Evolutionary conservation across 2,113 vertebrate species (phyloP).

Genomic region (Equus przewalskii): DNA sequence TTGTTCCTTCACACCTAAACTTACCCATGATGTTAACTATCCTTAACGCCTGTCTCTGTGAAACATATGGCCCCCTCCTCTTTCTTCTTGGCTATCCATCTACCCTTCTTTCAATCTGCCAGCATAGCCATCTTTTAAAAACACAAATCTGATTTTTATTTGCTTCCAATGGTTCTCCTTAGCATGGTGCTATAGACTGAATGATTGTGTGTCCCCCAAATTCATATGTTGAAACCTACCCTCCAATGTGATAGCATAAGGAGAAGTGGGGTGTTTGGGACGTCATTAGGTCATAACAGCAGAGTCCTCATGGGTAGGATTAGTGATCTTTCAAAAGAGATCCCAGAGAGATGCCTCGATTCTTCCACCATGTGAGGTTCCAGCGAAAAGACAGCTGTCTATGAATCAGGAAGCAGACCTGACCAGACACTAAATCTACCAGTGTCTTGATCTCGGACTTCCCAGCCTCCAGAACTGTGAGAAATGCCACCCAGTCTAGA

Average conservation of each 20-base stretch:
- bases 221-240: background rate
- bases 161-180: background rate
- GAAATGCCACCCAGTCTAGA: background rate
- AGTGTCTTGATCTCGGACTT: background rate
- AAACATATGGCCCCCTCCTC: background rate
- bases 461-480: background rate
- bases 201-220: background rate
- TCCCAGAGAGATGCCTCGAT: background rate
- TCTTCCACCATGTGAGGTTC: background rate
- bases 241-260: background rate
- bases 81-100: background rate
- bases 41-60: background rate
- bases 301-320: background rate
- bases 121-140: background rate
- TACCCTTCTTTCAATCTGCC: background rate
- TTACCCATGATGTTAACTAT: background rate
- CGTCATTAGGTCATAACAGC: background rate
- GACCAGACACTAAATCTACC: background rate
- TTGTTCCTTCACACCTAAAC: background rate
- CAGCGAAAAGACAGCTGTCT: background rate
- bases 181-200: background rate
- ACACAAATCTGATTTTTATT: conserved; percentile 29
- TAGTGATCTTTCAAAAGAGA: background rate
- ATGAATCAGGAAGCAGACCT: background rate
- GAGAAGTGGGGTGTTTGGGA: background rate